These are phyloP conservation scores for Tanaodytes sp. DNA, from an alignment of 2,888 invertebrate species.

Conservation along the genomic window DNA sequence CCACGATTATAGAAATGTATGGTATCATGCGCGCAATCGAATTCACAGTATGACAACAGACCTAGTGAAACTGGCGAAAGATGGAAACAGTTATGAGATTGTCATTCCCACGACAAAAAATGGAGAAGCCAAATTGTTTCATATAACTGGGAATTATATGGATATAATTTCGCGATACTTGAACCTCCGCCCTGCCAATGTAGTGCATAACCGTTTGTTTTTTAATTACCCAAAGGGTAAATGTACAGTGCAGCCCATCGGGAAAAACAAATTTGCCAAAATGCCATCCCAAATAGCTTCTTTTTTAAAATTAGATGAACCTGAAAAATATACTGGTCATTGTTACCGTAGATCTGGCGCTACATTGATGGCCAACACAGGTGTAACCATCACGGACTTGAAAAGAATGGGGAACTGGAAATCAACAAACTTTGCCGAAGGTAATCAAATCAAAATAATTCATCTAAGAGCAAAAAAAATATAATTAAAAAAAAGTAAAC, in stretches of 20 bases:
- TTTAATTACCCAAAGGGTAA: conserved; percentile 22
- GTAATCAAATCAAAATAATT: conserved; percentile 14
- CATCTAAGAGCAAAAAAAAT: conserved; percentile 16
- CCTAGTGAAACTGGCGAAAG: conserved; percentile 19
- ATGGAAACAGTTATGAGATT: conserved; percentile 24
- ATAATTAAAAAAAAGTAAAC: conserved; percentile 16
- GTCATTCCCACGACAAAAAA: conserved; percentile 18
- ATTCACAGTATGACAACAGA: conserved; percentile 12
- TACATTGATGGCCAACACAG: conserved; percentile 49
- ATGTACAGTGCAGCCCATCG: conserved; percentile 41
- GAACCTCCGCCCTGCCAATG: conserved; percentile 33
- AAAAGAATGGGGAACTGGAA: conserved; percentile 45
- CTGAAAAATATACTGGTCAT: conserved; percentile 54
- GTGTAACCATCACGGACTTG: conserved; percentile 39
- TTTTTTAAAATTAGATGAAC: conserved; percentile 47
- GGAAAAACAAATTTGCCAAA: conserved; percentile 53
- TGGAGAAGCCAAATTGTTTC: conserved; percentile 16
- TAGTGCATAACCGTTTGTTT: conserved; percentile 44
- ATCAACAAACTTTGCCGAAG: conserved; percentile 25
- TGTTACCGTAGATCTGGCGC: conserved; percentile 48
- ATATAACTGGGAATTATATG: conserved; percentile 26
- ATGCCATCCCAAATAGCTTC: conserved; percentile 54
- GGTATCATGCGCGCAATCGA: conserved; percentile 25
- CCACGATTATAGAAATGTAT: conserved; percentile 23
- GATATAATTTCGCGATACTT: conserved; percentile 31